Evolutionary conservation across 2,888 invertebrate species (phyloP), one percentile per base, ranked within the genome.

Genomic region (Ditula angustiorana): DNA sequence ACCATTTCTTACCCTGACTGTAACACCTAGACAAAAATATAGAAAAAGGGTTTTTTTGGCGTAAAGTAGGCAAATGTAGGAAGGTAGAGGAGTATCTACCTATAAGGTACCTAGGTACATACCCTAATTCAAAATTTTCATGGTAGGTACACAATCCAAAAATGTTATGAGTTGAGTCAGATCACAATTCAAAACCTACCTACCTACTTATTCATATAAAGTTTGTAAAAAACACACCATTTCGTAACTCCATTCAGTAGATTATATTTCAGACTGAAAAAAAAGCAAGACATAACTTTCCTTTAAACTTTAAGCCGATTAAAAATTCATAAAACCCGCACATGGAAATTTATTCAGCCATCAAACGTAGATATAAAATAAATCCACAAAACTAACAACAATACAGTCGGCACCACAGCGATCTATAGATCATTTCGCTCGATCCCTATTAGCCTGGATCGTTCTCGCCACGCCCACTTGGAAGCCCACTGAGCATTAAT

Each of bases 401-500:
- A 92, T 92, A 86, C 89, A 80, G 81, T 81, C 80, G 82, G 81
- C 83, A 74, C 78, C 81, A 79, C 85, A 81, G 78, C 77, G 88
- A 88, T 90, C 92, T 90, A 90, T 92, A 90, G 90, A 92, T 92
- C 92, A 92, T 92, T 90, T 90, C 83, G 76, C 86, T 89, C 85
- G 85, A 88, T 88, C 86, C 87, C 87, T 88, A 91, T 92, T 92
- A 91, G 91, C 82, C 81, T 88, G 87, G 81, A 85, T 84, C 83
- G 76, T 71, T 70, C 35, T 78, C 72, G 86, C 89, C 80, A 89
- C 92, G 88, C 92, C 92, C 79, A 79, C 81, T 76, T 85, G 74
- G 82, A 91, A 90, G 90, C 90, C 88, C 92, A 91, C 87, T 92
- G 91, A 91, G 79, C 92, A 89, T 92, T 90, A 92, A 92, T 92